A percentile compares a stretch with the other conserved stretches of the same genome.
Evolutionary conservation across 2,888 invertebrate species (phyloP).

Genomic region (Masnerella sp.): DNA sequence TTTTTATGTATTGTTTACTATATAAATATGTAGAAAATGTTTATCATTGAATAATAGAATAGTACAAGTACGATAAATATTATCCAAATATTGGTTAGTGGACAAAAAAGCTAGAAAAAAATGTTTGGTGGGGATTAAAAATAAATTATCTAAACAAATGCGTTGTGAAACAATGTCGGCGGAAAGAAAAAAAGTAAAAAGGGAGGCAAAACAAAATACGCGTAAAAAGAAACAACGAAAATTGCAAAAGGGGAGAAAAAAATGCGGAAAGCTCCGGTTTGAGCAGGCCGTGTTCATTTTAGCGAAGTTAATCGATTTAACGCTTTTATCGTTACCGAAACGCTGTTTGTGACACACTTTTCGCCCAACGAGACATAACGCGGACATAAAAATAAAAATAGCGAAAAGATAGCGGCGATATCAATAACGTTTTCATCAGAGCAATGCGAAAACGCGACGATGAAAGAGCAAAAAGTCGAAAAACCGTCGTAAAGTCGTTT

Average conservation of each 20-base stretch:
- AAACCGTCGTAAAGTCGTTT: conserved; percentile 27
- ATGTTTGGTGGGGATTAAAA: background rate
- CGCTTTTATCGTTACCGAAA: conserved; percentile 51
- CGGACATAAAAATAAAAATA: conserved; percentile 45
- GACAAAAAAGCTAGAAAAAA: too few relatives aligned
- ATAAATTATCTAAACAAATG: conserved; percentile 20
- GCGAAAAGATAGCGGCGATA: conserved; percentile 37
- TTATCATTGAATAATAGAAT: too few relatives aligned
- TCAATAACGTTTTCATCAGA: conserved; percentile 45
- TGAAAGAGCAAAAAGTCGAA: conserved; percentile 30
- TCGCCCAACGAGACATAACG: conserved; percentile 43
- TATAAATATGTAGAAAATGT: too few relatives aligned
- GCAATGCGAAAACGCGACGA: conserved; percentile 30
- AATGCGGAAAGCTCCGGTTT: conserved; percentile 13
- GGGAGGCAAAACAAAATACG: conserved; percentile 8
- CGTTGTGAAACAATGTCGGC: background rate
- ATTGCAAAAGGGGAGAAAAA: conserved; percentile 9
- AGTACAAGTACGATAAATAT: too few relatives aligned
- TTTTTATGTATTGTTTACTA: too few relatives aligned
- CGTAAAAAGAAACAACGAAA: background rate
- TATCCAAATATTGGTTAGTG: too few relatives aligned
- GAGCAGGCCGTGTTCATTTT: conserved; percentile 36
- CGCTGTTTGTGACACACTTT: conserved; percentile 48
- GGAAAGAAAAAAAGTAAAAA: conserved; percentile 13
- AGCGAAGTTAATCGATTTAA: conserved; percentile 53